Base-by-base conservation (phyloP, 2,797 vertebrate species). In the Notolabrus celidotus region DNA sequence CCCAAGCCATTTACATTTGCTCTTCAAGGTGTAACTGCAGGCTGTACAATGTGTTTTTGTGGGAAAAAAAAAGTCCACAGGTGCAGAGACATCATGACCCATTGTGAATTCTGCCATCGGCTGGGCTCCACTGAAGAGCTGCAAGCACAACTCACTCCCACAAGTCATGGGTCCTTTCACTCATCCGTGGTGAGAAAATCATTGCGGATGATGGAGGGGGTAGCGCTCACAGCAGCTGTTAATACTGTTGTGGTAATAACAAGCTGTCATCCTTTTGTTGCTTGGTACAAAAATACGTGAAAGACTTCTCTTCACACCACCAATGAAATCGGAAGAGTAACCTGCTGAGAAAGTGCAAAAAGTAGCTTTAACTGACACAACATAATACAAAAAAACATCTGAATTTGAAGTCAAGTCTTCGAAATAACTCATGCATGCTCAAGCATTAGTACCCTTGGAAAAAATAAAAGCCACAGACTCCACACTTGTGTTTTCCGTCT, bases 231-330 rank as follows among this genome's bases (percentile, higher is more conserved):
- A 70, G 55, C 67, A 71, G 61, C 67, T 78, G 77, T 68, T 80
- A 59, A 71, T 77, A 69, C 61, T 52, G 45, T 56, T 66, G 73
- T 39, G 42, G 25, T 74, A 67, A 68, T 79, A 83, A 72, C 43
- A 70, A 67, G 71, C 69, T 76, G 73, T 78, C 45, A 51, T 60
- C 33, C 38, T 64, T 81, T 31, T 72, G 59, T 79, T 65, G 64
- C 55, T 23, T 25, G 54, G 34, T 15, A 33, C 4, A 11, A 64
- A 54, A 47, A 67, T 15, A 22, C 34, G 7, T 39, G 23, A 71
- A 66, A 43, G 63, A 58, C 39, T 43, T 49, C 22, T 66, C 54
- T 38, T 69, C 49, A 63, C 65, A 77, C 58, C 38, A 68, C 41
- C 19, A 45, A 4, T 58, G 16, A 62, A 59, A 72, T 60, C 34